These are phyloP conservation scores for Acyrthosiphon pisum DNA, from an alignment of 1,140 invertebrate genomes.

Conservation along the genomic window DNA sequence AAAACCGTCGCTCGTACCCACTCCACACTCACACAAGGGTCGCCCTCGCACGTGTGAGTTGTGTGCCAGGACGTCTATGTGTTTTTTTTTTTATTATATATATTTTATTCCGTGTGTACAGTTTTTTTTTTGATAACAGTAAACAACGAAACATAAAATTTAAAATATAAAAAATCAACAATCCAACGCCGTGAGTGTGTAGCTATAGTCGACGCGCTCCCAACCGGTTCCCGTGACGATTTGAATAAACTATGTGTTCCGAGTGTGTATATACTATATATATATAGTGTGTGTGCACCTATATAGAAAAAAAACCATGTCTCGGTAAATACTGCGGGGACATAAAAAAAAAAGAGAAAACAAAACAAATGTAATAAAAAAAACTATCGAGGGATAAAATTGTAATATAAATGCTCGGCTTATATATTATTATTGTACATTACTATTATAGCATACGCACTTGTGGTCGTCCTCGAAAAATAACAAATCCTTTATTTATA, in stretches of 20 bases:
- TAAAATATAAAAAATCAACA: slow-evolving; percentile 8
- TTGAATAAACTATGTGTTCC: slow-evolving; percentile 42
- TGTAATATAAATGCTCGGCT: slow-evolving; percentile 9
- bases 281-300: neutral
- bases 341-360: slow-evolving; percentile 18
- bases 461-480: neutral
- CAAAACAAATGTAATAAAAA: slow-evolving; percentile 50
- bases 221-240: slow-evolving; percentile 56
- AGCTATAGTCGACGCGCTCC: neutral
- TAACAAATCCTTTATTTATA: neutral
- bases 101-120: neutral
- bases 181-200: neutral
- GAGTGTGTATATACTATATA: neutral
- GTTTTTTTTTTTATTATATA: neutral
- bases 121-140: slow-evolving; percentile 32
- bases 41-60: neutral
- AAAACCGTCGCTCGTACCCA: neutral
- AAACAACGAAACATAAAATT: slow-evolving; percentile 29
- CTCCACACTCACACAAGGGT: neutral
- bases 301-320: neutral
- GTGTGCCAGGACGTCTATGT: neutral
- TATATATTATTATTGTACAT: neutral
- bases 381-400: slow-evolving; percentile 27
- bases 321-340: slow-evolving; percentile 19
- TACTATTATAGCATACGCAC: neutral